Conservation (phyloP, 2,113 vertebrate species). For the Willisornis vidua region DNA sequence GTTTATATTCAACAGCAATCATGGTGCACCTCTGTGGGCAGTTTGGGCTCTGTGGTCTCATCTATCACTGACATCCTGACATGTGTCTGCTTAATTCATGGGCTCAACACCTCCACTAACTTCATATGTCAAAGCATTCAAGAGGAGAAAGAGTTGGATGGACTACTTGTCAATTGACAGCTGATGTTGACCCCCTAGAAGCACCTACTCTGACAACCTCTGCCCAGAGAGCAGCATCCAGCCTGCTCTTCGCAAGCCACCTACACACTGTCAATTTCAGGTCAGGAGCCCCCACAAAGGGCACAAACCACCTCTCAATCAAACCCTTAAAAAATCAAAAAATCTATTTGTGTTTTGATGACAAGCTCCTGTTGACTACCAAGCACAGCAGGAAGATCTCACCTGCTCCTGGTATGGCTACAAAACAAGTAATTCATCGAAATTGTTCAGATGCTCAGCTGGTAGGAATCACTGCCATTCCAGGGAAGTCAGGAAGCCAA, state of each 20-base stretch:
- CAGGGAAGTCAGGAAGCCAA: neutral
- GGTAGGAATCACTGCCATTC: neutral
- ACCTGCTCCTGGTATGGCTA: neutral
- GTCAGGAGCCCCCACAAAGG: neutral
- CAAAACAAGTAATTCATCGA: neutral
- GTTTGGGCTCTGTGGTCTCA: neutral
- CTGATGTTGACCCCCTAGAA: neutral
- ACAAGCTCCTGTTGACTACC: neutral
- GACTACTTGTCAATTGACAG: neutral
- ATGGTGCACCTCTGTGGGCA: neutral
- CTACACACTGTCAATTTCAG: neutral
- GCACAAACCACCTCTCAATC: neutral
- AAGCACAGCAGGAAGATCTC: neutral
- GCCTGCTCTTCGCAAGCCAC: neutral
- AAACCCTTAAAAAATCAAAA: neutral
- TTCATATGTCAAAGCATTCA: accelerated
- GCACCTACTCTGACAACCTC: neutral
- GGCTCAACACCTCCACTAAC: neutral
- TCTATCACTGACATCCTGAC: neutral
- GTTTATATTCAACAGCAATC: neutral
- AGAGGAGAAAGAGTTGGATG: neutral
- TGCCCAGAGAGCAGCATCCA: neutral
- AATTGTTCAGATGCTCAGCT: neutral
- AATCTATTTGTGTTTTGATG: neutral
- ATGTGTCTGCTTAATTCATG: neutral